A percentile compares a stretch with the other conserved stretches of the same genome.
Evolutionary conservation across 2,113 vertebrate species (phyloP).

Genomic region (Sturnira hondurensis): DNA sequence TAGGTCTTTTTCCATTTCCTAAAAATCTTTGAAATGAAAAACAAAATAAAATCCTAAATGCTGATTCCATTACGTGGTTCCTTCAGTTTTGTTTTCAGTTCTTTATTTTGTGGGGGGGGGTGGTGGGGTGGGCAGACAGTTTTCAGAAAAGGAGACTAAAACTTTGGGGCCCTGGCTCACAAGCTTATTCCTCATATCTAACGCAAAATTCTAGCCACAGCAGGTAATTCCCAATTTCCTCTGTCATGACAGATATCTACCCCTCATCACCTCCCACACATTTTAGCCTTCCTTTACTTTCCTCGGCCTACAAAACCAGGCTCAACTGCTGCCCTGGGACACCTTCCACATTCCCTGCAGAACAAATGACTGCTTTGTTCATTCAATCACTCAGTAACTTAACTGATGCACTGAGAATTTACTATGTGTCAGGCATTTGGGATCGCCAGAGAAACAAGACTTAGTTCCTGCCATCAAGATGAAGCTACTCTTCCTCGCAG

Average conservation of each 20-base stretch:
- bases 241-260: neutral
- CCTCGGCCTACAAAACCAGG: neutral
- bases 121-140: accelerated
- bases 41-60: neutral
- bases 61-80: neutral
- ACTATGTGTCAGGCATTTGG: neutral
- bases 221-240: neutral
- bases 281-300: neutral
- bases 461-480: neutral
- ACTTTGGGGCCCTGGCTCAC: neutral
- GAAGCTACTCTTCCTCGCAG: neutral
- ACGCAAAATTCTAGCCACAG: neutral
- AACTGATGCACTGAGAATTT: neutral
- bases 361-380: neutral
- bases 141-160: neutral
- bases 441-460: neutral
- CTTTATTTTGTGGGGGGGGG: neutral
- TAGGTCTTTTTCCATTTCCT: neutral
- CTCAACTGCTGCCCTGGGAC: neutral
- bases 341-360: neutral
- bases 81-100: neutral
- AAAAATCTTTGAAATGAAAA: neutral
- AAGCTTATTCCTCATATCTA: neutral
- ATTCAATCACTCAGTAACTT: neutral
- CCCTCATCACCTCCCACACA: neutral